Evolutionary conservation across 64 coral and sea anemone species (phyloP), one percentile per base, ranked within the genome.

Genomic region (Pocillopora damicornis): DNA sequence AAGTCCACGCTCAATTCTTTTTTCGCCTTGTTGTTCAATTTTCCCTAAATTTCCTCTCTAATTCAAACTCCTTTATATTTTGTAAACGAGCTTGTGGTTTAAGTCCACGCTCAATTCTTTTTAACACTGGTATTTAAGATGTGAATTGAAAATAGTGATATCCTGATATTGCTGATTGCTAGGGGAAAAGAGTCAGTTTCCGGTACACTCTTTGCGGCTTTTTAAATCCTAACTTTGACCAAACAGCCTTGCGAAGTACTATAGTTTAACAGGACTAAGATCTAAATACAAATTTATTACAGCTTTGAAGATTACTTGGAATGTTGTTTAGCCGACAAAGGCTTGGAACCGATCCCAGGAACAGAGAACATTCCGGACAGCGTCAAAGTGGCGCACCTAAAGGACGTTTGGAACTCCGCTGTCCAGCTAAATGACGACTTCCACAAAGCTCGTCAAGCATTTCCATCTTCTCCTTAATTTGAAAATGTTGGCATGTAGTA

Each of bases 231-330:
- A 30, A 30, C 30, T 30, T 30, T 30, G 0, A 30, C 0, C 0
- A 30, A 30, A 30, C 30, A 30, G 30, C 30, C 30, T 30, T 30
- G 30, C 0, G 30, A 30, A 30, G 30, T 30, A 30, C 30, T 30
- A 30, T 30, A 30, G 0, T 30, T 30, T 30, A 30, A 30, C 30
- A 30, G 30, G 30, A 30, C 30, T 30, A 37, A 73, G 11, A 23
- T 42, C 1, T 18, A 5, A 51, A 63, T 22, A 65, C 1, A 20
- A 83, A 25, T n/a, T 83, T 36, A 23, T 51, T 77, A 22, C 51
- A 92, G 90, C 42, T 92, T 92, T 23, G 30, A 3, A 35, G 90
- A 92, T 12, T 92, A 92, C 64, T 80, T 92, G 65, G 83, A 92
- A 11, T 74, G 67, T 30, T 79, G 86, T 26, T 79, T 92, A 66